These are phyloP conservation scores for Blennius ocellaris DNA, from an alignment of 2,113 vertebrate genomes.

Conservation along the genomic window DNA sequence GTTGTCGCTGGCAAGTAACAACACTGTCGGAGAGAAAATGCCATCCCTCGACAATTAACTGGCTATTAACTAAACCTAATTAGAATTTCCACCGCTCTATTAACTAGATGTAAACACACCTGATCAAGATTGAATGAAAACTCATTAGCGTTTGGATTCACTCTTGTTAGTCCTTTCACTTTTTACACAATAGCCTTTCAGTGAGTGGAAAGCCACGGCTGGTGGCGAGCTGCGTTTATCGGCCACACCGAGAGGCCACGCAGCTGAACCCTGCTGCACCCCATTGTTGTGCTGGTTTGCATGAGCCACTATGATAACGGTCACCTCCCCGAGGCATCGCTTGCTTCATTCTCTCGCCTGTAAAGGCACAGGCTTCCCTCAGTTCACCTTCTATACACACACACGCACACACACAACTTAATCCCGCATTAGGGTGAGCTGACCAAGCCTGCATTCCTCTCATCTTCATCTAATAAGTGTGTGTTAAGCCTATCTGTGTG, in stretches of 20 bases:
- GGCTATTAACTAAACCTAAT: slow-evolving; percentile 21
- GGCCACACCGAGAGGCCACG: slow-evolving; percentile 48
- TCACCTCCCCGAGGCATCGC: slow-evolving; percentile 31
- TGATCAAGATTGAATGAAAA: slow-evolving; percentile 39
- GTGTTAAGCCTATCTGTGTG: neutral
- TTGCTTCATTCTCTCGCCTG: slow-evolving; percentile 5
- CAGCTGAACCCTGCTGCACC: slow-evolving; percentile 30
- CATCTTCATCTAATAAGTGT: slow-evolving; percentile 41
- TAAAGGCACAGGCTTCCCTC: slow-evolving; percentile 14
- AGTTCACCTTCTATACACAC: neutral
- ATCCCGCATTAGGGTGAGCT: slow-evolving; percentile 8
- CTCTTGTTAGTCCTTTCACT: slow-evolving; percentile 28
- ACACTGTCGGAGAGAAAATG: neutral
- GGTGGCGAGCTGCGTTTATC: slow-evolving; percentile 45
- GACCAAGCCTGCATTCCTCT: slow-evolving; percentile 25
- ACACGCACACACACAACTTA: neutral
- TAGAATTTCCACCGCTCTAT: slow-evolving; percentile 22
- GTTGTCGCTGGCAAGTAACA: too few species aligned
- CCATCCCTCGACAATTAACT: neutral
- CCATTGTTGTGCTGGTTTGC: slow-evolving; percentile 57
- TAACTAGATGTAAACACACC: slow-evolving; percentile 48
- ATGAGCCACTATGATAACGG: slow-evolving; percentile 50
- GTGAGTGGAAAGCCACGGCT: neutral
- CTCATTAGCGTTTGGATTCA: slow-evolving; percentile 51
- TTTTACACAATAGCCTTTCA: slow-evolving; percentile 33